phyloP scores from a whole-genome alignment of 2,797 vertebrate genomes.

The Columba guinea region DNA sequence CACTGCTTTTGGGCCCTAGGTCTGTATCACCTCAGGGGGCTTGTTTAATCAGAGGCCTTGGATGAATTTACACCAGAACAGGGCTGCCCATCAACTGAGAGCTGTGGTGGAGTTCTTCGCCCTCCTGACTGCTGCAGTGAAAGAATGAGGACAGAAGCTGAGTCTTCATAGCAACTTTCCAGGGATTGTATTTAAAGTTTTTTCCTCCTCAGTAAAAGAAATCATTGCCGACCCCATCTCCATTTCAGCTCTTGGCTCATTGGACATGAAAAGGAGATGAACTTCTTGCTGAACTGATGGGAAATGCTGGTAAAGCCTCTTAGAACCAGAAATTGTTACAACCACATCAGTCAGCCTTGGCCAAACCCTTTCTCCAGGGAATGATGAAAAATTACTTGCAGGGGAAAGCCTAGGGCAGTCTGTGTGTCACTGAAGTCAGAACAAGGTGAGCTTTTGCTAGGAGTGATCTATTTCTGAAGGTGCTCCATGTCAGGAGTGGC shows the following conservation, averaged over 20 bases:
- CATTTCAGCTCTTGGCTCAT: neutral
- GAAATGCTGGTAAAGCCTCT: constrained; percentile 10
- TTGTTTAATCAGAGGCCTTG: constrained; percentile 44
- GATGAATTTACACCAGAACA: constrained; percentile 29
- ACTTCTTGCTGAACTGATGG: neutral
- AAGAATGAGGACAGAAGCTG: neutral
- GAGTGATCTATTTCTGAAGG: neutral
- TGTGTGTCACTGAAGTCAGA: neutral
- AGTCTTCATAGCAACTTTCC: neutral
- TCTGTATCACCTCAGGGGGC: neutral
- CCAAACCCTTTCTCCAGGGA: constrained; percentile 11
- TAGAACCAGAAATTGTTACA: constrained; percentile 11
- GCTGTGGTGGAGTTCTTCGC: neutral
- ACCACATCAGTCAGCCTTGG: neutral
- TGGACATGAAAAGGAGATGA: constrained; percentile 1
- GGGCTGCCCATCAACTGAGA: neutral
- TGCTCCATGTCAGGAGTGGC: neutral
- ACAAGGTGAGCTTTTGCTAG: neutral
- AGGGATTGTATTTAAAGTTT: neutral
- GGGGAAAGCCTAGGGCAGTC: neutral
- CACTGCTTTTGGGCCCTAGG: neutral
- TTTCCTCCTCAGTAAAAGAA: constrained; percentile 1
- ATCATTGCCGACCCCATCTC: neutral
- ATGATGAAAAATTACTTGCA: constrained; percentile 21
- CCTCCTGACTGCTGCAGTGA: neutral